phyloP scores from a whole-genome alignment of 2,888 invertebrate species.

The Dryobota labecula region DNA sequence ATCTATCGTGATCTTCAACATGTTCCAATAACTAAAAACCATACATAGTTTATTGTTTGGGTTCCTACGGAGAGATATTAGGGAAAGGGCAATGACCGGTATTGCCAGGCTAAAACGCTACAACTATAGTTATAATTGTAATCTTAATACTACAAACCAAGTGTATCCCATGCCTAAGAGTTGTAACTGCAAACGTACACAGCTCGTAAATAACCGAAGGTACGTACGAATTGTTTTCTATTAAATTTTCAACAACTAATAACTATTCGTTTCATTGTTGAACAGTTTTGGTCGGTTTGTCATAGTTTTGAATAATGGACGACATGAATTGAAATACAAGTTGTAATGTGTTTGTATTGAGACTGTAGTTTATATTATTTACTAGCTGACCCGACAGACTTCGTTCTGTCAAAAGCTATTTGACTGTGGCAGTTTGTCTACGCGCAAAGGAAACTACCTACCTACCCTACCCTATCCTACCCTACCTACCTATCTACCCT shows the following conservation, averaged over 20 bases:
- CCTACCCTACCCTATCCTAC: too few species aligned
- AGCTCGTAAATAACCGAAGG: constrained; percentile 54
- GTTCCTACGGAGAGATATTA: too few species aligned
- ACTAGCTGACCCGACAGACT: too few species aligned
- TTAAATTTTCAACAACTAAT: constrained; percentile 65
- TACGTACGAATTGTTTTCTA: constrained; percentile 63
- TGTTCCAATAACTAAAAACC: too few species aligned
- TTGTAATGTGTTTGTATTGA: constrained; percentile 14
- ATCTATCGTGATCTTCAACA: too few species aligned
- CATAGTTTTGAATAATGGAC: constrained; percentile 58
- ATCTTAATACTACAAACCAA: not conserved
- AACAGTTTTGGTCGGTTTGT: constrained; percentile 47
- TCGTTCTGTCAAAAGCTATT: too few species aligned
- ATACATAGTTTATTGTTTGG: too few species aligned
- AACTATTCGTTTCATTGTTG: constrained; percentile 56
- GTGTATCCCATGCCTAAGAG: constrained; percentile 41
- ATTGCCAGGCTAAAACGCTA: too few species aligned
- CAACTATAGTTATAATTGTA: not conserved
- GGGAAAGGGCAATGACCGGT: too few species aligned
- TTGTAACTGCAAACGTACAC: constrained; percentile 13
- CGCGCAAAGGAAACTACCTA: too few species aligned
- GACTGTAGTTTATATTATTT: constrained; percentile 1
- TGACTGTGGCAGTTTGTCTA: too few species aligned
- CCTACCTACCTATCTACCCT: too few species aligned
- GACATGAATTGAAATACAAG: constrained; percentile 39